Base-by-base conservation (phyloP, 2,113 vertebrate genomes). In the Pongo pygmaeus region DNA sequence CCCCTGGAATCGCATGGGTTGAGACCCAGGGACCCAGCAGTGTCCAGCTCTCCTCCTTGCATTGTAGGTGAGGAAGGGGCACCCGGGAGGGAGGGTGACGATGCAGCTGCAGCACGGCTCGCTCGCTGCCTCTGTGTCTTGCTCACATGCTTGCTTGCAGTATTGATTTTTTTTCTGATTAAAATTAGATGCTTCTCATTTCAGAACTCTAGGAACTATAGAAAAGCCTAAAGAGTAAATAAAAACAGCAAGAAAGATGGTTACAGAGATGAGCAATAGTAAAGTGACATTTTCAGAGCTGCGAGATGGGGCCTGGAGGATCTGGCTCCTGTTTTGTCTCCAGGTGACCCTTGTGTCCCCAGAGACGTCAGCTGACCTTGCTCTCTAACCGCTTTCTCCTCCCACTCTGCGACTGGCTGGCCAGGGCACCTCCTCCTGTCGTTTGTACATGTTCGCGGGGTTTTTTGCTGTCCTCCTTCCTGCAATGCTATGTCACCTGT, bases 41-140 rank as follows among this genome's bases (percentile, higher is more conserved):
- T 10, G 6, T 3, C 46, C 27, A 12, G 25, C 27, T 7, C 61
- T 35, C 48, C 77, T 43, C 18, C 2, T 20, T 52, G 8, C 14
- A 8, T 64, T 6, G 11, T 3, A 35, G 43, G 27, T 27, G 3
- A 23, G 77, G 6, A 14, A 1, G 25, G 7, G 9, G 27, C 4
- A 0, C 27, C 12, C 1, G 80, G 11, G 48, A 8, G 11, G 52
- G 55, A 69, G 14, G 32, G 23, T 22, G 40, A 13, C 18, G 9
- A 1, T 32, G 4, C 20, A 10, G 0, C 43, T 17, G 74, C 12
- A 6, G 43, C 18, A 1, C 25, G 0, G 52, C 70, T 40, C 17
- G 0, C 8, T 3, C 2, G 5, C 61, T 6, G 1, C 35, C 22
- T n/a, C n/a, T n/a, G 17, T 10, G 72, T 7, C 55, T 16, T 1